Conservation (phyloP, 2,888 invertebrate genomes). For the Machimus atricapillus region DNA sequence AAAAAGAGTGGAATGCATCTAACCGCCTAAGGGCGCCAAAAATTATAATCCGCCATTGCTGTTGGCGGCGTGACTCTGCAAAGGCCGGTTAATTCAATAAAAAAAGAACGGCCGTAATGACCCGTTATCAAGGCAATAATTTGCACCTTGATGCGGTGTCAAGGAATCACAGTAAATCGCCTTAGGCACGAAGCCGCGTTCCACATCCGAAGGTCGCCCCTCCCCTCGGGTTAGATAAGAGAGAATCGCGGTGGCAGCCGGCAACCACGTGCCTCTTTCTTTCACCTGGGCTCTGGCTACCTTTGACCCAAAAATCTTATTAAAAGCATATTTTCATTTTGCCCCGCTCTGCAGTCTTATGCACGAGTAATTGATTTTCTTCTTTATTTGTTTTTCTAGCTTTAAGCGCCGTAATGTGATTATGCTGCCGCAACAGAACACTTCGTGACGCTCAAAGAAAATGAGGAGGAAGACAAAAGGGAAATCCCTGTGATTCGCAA, state of each 20-base stretch:
- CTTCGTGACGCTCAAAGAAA: background rate
- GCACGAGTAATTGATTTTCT: slow-evolving; percentile 12
- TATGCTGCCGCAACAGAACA: slow-evolving; percentile 5
- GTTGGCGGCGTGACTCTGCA: background rate
- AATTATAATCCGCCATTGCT: background rate
- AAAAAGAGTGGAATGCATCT: background rate
- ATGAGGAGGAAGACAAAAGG: slow-evolving; percentile 22
- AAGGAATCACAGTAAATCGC: slow-evolving; percentile 15
- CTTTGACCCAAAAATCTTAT: slow-evolving; percentile 25
- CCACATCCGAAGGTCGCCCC: background rate
- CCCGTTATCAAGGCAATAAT: slow-evolving; percentile 21
- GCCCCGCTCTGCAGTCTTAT: background rate
- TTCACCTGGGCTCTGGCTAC: background rate
- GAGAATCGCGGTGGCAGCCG: background rate
- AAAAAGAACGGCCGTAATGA: background rate
- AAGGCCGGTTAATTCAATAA: slow-evolving; percentile 13
- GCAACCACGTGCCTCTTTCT: background rate
- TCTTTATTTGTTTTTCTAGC: background rate
- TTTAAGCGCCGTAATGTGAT: slow-evolving; percentile 21
- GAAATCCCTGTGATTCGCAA: background rate
- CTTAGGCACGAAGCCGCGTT: background rate
- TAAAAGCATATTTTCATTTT: background rate
- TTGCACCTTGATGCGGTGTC: slow-evolving; percentile 14
- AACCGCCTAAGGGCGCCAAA: background rate
- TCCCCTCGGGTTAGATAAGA: background rate